Evolutionary conservation across 2,113 vertebrate genomes (phyloP).

Genomic region (Brachypodius melanocephalos): DNA sequence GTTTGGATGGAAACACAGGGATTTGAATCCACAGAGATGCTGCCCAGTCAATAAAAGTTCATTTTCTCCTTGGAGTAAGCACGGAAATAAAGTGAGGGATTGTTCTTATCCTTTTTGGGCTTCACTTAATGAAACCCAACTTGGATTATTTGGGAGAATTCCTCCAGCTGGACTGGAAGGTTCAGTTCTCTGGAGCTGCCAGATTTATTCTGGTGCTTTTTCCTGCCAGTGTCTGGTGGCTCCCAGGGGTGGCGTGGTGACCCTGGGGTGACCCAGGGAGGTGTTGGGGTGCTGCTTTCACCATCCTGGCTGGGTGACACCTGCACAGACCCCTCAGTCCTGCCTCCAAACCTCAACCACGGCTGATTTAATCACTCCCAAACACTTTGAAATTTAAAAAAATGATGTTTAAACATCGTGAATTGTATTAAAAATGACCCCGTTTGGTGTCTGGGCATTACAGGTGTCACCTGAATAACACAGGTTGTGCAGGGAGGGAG

Average conservation of each 20-base stretch:
- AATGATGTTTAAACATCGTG: rapidly evolving
- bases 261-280: rapidly evolving
- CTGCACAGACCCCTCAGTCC: neutral
- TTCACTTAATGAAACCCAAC: neutral
- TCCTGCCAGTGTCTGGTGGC: neutral
- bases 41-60: neutral
- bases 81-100: rapidly evolving
- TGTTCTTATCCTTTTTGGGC: neutral
- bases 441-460: rapidly evolving
- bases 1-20: neutral
- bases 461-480: rapidly evolving
- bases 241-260: neutral
- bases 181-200: neutral
- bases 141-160: neutral
- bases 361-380: neutral
- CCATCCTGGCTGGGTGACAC: neutral
- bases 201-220: neutral
- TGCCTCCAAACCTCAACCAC: neutral
- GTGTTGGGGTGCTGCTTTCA: neutral
- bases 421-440: rapidly evolving
- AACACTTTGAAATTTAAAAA: rapidly evolving
- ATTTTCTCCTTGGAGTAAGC: neutral
- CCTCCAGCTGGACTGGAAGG: neutral
- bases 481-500: neutral
- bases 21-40: neutral